Conservation (phyloP, 2,888 invertebrate genomes). For the Merodon equestris region DNA sequence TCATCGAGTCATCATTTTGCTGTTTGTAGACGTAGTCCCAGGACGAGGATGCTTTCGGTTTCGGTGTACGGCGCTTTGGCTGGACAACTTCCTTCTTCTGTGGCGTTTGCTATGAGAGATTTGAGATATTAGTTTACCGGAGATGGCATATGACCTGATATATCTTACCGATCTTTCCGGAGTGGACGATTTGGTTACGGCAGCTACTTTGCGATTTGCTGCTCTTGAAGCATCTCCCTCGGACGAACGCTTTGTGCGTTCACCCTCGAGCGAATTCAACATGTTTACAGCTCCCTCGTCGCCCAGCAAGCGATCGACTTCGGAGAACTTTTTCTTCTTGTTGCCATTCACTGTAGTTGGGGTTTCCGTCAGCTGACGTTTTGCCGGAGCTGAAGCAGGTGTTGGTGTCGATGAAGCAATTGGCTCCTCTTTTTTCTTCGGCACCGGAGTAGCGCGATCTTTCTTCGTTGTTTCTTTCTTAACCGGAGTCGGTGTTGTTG, state of each 20-base stretch:
- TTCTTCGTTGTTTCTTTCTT: constrained; percentile 68
- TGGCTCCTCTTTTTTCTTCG: constrained; percentile 63
- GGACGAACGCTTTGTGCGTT: constrained; percentile 71
- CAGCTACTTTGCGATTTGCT: constrained; percentile 42
- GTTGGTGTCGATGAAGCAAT: not conserved
- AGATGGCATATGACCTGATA: too few relatives aligned
- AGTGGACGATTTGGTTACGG: constrained; percentile 65
- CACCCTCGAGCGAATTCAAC: constrained; percentile 86
- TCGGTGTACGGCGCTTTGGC: constrained; percentile 67
- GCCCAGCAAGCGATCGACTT: constrained; percentile 88
- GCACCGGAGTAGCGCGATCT: constrained; percentile 70
- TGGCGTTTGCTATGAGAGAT: constrained; percentile 22
- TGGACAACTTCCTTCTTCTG: constrained; percentile 68
- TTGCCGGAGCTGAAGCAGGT: constrained; percentile 28
- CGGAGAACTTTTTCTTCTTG: constrained; percentile 83
- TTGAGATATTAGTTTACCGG: not conserved
- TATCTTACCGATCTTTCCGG: constrained; percentile 57
- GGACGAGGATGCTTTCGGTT: constrained; percentile 75
- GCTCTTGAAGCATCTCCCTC: constrained; percentile 41
- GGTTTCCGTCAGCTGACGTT: constrained; percentile 24
- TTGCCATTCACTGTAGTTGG: constrained; percentile 64
- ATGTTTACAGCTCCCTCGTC: constrained; percentile 94
- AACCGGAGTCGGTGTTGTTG: constrained; percentile 46
- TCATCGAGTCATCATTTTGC: constrained; percentile 85
- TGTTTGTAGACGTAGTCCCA: constrained; percentile 82